Evolutionary conservation across 2,113 vertebrate genomes (phyloP).

Genomic region (Prietella phreatophila): DNA sequence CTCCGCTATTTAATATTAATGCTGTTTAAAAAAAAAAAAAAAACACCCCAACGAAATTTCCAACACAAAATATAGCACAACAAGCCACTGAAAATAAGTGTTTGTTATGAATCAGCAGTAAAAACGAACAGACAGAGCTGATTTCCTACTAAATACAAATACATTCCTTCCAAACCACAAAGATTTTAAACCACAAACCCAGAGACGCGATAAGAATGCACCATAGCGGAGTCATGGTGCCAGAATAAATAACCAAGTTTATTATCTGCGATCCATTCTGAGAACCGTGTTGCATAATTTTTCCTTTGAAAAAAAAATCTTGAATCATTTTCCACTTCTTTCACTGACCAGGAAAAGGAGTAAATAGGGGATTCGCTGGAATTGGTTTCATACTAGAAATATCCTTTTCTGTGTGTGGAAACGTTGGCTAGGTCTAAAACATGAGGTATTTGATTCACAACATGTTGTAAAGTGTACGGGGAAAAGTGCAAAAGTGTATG

Average conservation of each 20-base stretch:
- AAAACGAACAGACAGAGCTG: neutral
- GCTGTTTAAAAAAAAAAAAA: neutral
- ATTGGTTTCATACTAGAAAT: neutral
- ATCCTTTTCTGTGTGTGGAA: neutral
- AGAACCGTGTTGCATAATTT: neutral
- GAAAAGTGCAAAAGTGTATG: neutral
- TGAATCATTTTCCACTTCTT: neutral
- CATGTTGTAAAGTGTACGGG: neutral
- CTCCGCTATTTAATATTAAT: neutral
- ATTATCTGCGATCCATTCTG: neutral
- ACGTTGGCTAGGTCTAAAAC: neutral
- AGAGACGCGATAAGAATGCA: neutral
- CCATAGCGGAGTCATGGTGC: neutral
- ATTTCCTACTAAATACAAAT: neutral
- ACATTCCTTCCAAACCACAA: neutral
- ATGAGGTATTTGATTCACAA: constrained; percentile 15
- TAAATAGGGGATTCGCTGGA: constrained; percentile 38
- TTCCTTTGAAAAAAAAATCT: neutral
- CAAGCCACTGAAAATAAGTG: neutral
- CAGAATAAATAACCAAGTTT: neutral
- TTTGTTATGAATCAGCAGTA: neutral
- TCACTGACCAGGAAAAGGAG: neutral
- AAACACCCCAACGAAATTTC: neutral
- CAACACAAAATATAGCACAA: neutral
- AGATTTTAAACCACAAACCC: neutral